Percentiles rank a stretch among this genome's conserved stretches.
These are phyloP conservation scores for Myrmecophaga tridactyla DNA, from an alignment of 2,113 vertebrate genomes.

Conservation along the genomic window DNA sequence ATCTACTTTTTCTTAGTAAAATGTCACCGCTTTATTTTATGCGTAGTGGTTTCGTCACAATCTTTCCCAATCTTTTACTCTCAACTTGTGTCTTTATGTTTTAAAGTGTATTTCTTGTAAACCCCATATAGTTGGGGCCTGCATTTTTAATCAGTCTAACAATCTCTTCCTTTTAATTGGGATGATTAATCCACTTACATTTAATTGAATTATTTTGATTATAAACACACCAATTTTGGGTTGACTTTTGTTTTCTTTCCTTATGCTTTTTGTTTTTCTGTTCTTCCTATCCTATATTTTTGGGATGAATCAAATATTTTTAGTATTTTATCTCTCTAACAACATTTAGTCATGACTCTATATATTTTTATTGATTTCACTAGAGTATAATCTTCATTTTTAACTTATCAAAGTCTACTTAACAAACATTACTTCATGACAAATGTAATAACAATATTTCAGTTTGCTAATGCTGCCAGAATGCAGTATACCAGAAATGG, in stretches of 20 bases:
- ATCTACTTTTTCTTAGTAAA: neutral
- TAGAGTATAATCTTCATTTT: neutral
- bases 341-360: neutral
- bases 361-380: conserved; percentile 18
- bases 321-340: neutral
- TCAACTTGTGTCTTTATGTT: neutral
- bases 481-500: too few relatives aligned
- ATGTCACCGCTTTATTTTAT: neutral
- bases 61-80: neutral
- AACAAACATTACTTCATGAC: neutral
- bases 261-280: neutral
- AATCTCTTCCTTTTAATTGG: conserved; percentile 2
- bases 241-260: neutral
- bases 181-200: neutral
- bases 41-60: neutral
- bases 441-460: neutral
- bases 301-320: neutral
- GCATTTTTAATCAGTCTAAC: neutral
- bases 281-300: neutral
- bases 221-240: neutral
- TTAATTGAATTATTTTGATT: neutral
- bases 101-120: neutral
- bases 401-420: neutral
- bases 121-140: neutral
- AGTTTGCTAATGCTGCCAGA: too few relatives aligned